Evolutionary conservation across 2,113 vertebrate genomes (phyloP), one percentile per base, ranked within the genome.

Genomic region (Stigmatopora argus): DNA sequence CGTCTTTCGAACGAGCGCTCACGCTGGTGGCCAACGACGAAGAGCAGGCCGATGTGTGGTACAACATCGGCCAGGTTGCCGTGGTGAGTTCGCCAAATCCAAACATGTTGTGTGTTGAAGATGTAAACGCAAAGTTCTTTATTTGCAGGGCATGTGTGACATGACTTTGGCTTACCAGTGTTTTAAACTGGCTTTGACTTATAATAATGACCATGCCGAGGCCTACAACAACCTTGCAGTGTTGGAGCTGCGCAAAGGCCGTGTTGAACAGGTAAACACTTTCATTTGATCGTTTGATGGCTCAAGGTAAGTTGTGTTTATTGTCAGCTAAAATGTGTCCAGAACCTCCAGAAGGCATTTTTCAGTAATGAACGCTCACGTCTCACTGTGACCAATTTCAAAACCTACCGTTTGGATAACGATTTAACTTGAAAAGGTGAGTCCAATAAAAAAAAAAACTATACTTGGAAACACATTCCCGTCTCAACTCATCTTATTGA

Each of bases 181-280:
- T 86, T 95, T 97, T 84, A 92, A 92, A 87, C 89, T 98, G 59
- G 87, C 95, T 0, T 85, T 99, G 79, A 90, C 93, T 74, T 94
- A 93, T 84, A 95, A 95, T 74, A 98, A 97, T 0, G 70, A 93
- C 74, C 93, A 96, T 0, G 93, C 96, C 0, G 96, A 98, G 78
- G 94, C 97, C 59, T 98, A 96, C 80, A 99, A 98, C 87, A 98
- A 99, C 82, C 81, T 99, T 79, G 94, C 96, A 0, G 93, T 98
- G 64, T 86, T 99, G 84, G 97, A 97, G 87, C 90, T 98, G 86
- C 87, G 87, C 11, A 96, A 92, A 90, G 95, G 94, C 64, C 94
- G 87, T 4, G 41, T 91, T 1, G 95, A 99, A 48, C 97, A 98
- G 95, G 97, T 98, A 67, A 78, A 34, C 4, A 56, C 8, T 26